phyloP scores from a whole-genome alignment of 2,797 vertebrate genomes.

The Pseudochirops corinnae region DNA sequence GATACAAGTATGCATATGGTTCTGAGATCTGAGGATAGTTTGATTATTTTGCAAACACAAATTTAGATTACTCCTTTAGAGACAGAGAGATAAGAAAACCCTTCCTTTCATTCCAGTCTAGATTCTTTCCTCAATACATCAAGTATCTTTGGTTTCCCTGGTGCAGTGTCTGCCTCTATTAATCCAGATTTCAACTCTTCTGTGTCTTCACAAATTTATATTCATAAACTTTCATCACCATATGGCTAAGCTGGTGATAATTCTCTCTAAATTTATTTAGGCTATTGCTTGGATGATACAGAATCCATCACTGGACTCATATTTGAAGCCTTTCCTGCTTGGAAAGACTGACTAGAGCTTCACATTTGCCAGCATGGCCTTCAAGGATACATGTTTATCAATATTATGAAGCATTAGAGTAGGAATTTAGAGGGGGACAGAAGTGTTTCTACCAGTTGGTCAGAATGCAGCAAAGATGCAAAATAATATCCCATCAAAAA shows the following conservation, averaged over 20 bases:
- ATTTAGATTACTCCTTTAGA: background rate
- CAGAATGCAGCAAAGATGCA: background rate
- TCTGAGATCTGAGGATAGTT: background rate
- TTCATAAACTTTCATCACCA: background rate
- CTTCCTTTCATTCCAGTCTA: background rate
- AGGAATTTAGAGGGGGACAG: background rate
- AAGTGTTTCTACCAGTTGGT: background rate
- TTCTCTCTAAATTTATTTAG: background rate
- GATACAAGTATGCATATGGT: background rate
- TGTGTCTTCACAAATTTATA: background rate
- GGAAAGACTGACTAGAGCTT: background rate
- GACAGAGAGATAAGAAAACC: background rate
- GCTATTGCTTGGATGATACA: background rate
- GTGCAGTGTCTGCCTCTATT: background rate
- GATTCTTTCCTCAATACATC: background rate
- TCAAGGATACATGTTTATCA: background rate
- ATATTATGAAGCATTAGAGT: background rate
- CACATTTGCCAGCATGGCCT: background rate
- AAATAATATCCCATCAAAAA: background rate
- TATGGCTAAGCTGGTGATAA: background rate
- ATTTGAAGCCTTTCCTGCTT: background rate
- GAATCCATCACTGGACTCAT: background rate
- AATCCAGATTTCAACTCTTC: background rate
- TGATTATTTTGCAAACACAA: background rate
- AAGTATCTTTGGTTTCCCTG: background rate